Percentiles rank a stretch among this genome's conserved stretches.
phyloP scores from a whole-genome alignment of 2,888 invertebrate genomes.

The Metopia argyrocephala region DNA sequence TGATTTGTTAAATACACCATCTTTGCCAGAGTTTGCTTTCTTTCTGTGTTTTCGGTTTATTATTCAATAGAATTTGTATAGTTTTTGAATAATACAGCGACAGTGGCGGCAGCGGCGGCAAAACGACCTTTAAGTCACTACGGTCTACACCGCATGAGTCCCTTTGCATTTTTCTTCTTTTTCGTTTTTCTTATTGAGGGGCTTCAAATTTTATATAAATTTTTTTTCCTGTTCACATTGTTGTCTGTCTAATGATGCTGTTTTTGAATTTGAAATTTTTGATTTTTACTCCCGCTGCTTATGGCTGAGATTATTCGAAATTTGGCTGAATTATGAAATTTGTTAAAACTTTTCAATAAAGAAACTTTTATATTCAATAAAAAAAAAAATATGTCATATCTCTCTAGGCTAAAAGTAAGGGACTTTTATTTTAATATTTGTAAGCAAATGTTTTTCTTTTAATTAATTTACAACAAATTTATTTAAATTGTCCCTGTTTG shows the following conservation, averaged over 20 bases:
- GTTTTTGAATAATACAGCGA: slow-evolving; percentile 24
- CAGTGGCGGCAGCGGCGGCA: slow-evolving; percentile 62
- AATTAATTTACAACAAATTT: slow-evolving; percentile 9
- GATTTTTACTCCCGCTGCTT: slow-evolving; percentile 54
- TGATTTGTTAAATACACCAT: slow-evolving; percentile 46
- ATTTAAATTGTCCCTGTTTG: not conserved
- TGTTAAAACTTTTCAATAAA: slow-evolving; percentile 12
- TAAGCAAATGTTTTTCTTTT: too few species aligned
- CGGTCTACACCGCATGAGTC: slow-evolving; percentile 56
- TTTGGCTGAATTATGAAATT: slow-evolving; percentile 17
- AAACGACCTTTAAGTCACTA: slow-evolving; percentile 42
- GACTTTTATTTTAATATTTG: slow-evolving; percentile 22
- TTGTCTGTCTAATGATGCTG: slow-evolving; percentile 51
- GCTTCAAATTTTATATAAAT: not conserved
- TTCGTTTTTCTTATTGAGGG: not conserved
- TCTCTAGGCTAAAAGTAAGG: too few species aligned
- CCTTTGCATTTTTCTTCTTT: slow-evolving; percentile 19
- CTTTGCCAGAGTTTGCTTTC: slow-evolving; percentile 37
- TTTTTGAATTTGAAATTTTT: not conserved
- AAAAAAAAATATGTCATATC: not conserved
- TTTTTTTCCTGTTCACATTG: slow-evolving; percentile 48
- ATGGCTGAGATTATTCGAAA: slow-evolving; percentile 25
- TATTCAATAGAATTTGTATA: slow-evolving; percentile 58
- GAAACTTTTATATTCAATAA: slow-evolving; percentile 34
- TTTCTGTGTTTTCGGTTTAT: not conserved